A percentile compares a stretch with the other conserved stretches of the same genome.
Evolutionary conservation across 92 coral and sea anemone species (phyloP).

Genomic region (Zoanthus gigantus): DNA sequence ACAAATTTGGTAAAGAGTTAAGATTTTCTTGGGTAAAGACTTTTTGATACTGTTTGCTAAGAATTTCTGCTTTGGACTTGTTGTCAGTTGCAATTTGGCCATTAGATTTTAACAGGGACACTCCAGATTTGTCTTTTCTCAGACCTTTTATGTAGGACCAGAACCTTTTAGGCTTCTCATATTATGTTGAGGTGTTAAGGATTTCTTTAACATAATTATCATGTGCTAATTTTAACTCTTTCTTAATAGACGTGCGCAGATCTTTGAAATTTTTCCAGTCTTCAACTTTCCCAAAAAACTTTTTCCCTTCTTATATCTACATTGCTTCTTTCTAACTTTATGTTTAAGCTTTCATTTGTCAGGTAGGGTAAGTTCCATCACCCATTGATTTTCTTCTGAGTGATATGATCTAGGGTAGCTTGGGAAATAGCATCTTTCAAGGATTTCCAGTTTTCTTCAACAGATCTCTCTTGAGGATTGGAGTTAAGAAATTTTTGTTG

Average conservation of each 20-base stretch:
- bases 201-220: too few relatives aligned
- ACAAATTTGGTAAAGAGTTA: constrained; percentile 34
- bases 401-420: constrained; percentile 37
- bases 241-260: too few relatives aligned
- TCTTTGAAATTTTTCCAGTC: too few relatives aligned
- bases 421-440: constrained; percentile 42
- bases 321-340: constrained; percentile 51
- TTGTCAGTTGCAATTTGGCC: constrained; percentile 37
- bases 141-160: too few relatives aligned
- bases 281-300: too few relatives aligned
- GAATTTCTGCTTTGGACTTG: constrained; percentile 32
- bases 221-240: too few relatives aligned
- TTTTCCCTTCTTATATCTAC: constrained; percentile 46
- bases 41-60: constrained; percentile 55
- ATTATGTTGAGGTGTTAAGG: too few relatives aligned
- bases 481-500: too few relatives aligned
- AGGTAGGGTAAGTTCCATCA: constrained; percentile 60
- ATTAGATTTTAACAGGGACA: too few relatives aligned
- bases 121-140: too few relatives aligned
- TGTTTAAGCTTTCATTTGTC: constrained; percentile 52
- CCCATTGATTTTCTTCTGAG: constrained; percentile 43
- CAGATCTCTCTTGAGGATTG: too few relatives aligned
- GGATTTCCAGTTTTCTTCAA: constrained; percentile 40
- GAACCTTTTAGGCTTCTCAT: too few relatives aligned
- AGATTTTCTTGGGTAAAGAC: constrained; percentile 55